Evolutionary conservation across 1,140 invertebrate genomes (phyloP).

Genomic region (Atta cephalotes): DNA sequence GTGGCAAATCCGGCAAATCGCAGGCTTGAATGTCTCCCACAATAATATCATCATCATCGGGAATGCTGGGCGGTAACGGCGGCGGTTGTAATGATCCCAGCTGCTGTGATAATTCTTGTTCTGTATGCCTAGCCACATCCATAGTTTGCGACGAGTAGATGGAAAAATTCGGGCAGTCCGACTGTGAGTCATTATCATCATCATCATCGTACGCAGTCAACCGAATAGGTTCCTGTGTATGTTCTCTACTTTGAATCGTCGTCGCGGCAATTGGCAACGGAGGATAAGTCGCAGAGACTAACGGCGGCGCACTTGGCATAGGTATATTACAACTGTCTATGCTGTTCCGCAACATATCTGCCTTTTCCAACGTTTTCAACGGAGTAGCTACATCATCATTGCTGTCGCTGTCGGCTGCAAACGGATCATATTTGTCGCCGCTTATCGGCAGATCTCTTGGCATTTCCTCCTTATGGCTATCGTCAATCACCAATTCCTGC

Average conservation of each 20-base stretch:
- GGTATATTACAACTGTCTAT: conserved; percentile 48
- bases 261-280: not conserved
- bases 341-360: conserved; percentile 54
- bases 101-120: conserved; percentile 84
- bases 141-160: conserved; percentile 93
- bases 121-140: conserved; percentile 89
- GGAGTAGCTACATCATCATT: conserved; percentile 75
- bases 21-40: conserved; percentile 81
- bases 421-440: conserved; percentile 90
- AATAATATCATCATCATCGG: conserved; percentile 80
- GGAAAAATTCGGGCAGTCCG: conserved; percentile 93
- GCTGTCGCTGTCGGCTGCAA: conserved; percentile 85
- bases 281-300: conserved; percentile 31
- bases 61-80: conserved; percentile 74
- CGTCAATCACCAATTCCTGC: conserved; percentile 89
- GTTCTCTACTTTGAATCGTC: not conserved
- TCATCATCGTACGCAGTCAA: conserved; percentile 82
- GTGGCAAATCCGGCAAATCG: conserved; percentile 80
- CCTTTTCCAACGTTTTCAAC: conserved; percentile 65
- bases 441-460: conserved; percentile 79
- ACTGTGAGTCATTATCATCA: conserved; percentile 88
- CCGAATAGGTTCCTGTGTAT: conserved; percentile 70
- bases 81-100: conserved; percentile 82
- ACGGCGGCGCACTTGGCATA: conserved; percentile 62
- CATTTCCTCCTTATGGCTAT: conserved; percentile 85